Evolutionary conservation across 2,888 invertebrate genomes (phyloP).

Genomic region (Nephrotoma appendiculata): DNA sequence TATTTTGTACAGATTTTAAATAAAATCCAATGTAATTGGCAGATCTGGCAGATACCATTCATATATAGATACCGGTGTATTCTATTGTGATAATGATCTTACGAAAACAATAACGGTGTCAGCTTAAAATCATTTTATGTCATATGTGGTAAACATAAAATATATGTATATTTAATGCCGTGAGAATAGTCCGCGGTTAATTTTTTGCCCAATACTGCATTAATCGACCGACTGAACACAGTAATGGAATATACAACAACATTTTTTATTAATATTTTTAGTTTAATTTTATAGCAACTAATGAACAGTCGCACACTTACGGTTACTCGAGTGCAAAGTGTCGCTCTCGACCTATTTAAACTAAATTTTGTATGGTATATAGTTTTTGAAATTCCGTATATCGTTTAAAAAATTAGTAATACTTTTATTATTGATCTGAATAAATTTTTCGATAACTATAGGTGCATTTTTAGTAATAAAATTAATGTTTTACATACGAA

Average conservation of each 20-base stretch:
- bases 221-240: not conserved
- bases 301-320: not conserved
- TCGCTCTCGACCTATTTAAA: too few relatives aligned
- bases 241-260: not conserved
- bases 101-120: not conserved
- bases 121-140: not conserved
- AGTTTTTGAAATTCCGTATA: not conserved
- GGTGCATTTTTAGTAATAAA: not conserved
- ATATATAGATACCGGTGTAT: not conserved
- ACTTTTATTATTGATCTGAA: not conserved
- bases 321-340: too few relatives aligned
- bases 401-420: not conserved
- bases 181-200: not conserved
- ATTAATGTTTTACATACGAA: not conserved
- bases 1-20: not conserved
- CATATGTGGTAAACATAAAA: not conserved
- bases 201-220: not conserved
- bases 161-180: too few relatives aligned
- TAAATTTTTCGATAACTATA: not conserved
- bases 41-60: not conserved
- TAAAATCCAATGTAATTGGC: not conserved
- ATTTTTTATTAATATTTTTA: not conserved
- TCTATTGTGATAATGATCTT: not conserved
- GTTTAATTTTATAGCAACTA: not conserved
- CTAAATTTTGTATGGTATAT: not conserved